Conservation (phyloP, 1,140 invertebrate species). For the Oreohelix idahoensis region DNA sequence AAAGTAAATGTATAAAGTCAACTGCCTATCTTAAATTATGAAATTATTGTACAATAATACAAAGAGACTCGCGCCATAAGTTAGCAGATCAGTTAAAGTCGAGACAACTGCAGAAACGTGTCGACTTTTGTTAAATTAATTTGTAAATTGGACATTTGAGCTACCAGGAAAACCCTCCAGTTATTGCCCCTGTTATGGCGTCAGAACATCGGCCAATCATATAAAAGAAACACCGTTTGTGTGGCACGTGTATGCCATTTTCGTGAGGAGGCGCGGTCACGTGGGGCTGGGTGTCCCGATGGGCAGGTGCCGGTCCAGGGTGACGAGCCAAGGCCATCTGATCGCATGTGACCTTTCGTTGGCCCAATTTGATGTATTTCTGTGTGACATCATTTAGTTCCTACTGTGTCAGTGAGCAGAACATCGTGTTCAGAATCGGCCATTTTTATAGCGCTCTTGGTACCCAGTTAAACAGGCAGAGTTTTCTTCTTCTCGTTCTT, state of each 20-base stretch:
- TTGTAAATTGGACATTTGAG: not conserved
- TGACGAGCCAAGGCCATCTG: not conserved
- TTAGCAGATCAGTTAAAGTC: too few species aligned
- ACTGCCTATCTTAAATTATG: too few species aligned
- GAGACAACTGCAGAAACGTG: not conserved
- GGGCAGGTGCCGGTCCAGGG: not conserved
- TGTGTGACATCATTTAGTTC: not conserved
- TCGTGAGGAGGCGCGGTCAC: not conserved
- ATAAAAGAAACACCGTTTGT: not conserved
- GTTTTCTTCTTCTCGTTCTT: too few species aligned
- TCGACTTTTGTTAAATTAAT: not conserved
- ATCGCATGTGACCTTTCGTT: not conserved
- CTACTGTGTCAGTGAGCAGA: too few species aligned
- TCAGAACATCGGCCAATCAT: not conserved
- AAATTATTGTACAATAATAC: too few species aligned
- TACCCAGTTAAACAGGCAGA: too few species aligned
- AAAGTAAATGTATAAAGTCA: too few species aligned
- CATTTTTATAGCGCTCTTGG: too few species aligned
- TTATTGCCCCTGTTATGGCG: not conserved
- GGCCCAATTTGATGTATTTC: not conserved
- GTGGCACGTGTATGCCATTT: not conserved
- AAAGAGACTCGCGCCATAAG: too few species aligned
- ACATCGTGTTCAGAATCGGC: too few species aligned
- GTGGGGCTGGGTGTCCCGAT: not conserved
- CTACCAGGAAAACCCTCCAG: not conserved